Evolutionary conservation across 2,113 vertebrate species (phyloP).

Genomic region (Peromyscus maniculatus): DNA sequence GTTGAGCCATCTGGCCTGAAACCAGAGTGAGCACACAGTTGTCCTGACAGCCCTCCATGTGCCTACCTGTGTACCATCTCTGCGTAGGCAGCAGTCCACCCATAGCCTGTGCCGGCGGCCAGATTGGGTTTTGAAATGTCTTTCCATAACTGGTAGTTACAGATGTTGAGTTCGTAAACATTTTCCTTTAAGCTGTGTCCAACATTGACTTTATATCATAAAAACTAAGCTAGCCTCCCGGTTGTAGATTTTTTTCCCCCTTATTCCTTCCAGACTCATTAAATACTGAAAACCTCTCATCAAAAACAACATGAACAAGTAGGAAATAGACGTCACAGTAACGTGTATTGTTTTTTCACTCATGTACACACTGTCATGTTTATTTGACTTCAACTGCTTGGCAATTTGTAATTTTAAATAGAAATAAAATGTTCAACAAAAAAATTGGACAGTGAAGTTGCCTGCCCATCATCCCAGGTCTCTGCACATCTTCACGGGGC

Average conservation of each 20-base stretch:
- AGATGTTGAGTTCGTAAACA: constrained; percentile 71
- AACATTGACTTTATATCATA: constrained; percentile 56
- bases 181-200: constrained; percentile 64
- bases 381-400: constrained; percentile 23
- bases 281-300: constrained; percentile 19
- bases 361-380: not conserved
- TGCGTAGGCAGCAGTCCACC: not conserved
- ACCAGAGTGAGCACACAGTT: not conserved
- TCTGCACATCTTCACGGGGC: not conserved
- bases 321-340: constrained; percentile 6
- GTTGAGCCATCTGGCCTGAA: not conserved
- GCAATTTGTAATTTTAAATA: constrained; percentile 45
- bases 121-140: constrained; percentile 62
- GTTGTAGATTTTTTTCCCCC: not conserved
- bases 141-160: constrained; percentile 61
- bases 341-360: not conserved
- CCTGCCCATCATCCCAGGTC: not conserved
- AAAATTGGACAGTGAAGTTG: not conserved
- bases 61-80: not conserved
- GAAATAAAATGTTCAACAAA: not conserved
- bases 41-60: not conserved
- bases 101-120: constrained; percentile 24
- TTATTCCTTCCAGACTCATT: not conserved
- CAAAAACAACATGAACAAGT: constrained; percentile 28
- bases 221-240: not conserved